These are phyloP conservation scores for Cephalopachus bancanus DNA, from an alignment of 2,797 vertebrate species.

Conservation along the genomic window DNA sequence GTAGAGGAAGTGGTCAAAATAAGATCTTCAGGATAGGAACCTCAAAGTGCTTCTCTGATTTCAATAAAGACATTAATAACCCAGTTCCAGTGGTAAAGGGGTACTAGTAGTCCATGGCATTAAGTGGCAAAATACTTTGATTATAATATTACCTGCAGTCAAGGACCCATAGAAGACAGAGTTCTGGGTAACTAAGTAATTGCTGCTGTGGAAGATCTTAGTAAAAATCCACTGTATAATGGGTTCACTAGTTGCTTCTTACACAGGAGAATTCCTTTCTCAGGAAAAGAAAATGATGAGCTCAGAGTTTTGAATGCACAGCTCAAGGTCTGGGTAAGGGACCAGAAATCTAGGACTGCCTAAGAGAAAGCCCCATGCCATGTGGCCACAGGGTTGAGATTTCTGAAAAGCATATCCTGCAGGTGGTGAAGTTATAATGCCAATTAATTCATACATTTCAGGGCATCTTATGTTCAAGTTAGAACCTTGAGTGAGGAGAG, in stretches of 20 bases:
- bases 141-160: background rate
- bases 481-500: background rate
- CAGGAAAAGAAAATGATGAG: conserved; percentile 50
- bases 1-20: background rate
- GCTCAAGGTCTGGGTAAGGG: background rate
- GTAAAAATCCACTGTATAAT: conserved; percentile 30
- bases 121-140: conserved; percentile 4
- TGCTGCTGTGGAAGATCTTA: background rate
- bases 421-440: conserved; percentile 24
- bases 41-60: conserved; percentile 44
- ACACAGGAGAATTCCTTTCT: background rate
- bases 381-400: background rate
- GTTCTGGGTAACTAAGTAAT: background rate
- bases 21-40: conserved; percentile 21
- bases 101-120: background rate
- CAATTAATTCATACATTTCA: conserved; percentile 51
- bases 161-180: conserved; percentile 44
- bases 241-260: background rate
- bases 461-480: conserved; percentile 9
- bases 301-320: conserved; percentile 39
- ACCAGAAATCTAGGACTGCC: background rate
- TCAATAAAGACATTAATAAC: conserved; percentile 37
- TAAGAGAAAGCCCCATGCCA: conserved; percentile 14
- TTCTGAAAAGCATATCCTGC: conserved; percentile 33
- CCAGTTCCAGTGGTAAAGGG: conserved; percentile 12